Conservation (phyloP, 1,140 invertebrate species). For the Sminthurides bifidus region DNA sequence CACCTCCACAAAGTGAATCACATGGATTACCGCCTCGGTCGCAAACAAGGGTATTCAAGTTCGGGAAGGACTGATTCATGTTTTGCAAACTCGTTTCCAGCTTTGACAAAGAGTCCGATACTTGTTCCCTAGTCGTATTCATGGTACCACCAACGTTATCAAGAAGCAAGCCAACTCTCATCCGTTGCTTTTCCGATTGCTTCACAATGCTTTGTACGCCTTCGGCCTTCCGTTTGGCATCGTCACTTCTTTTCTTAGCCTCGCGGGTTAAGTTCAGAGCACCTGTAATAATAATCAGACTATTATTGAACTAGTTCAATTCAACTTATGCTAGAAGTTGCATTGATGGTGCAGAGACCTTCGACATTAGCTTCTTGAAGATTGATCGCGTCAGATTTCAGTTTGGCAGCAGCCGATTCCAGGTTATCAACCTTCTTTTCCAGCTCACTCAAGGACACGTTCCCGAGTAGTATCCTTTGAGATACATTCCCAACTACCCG, state of each 20-base stretch:
- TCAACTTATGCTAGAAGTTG: background rate
- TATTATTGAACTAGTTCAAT: background rate
- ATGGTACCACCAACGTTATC: conserved; percentile 55
- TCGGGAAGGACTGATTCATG: conserved; percentile 61
- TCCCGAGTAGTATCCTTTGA: conserved; percentile 62
- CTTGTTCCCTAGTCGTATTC: conserved; percentile 52
- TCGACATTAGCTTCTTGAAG: conserved; percentile 89
- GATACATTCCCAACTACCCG: conserved; percentile 59
- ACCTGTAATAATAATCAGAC: conserved; percentile 38
- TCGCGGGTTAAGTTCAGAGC: conserved; percentile 78
- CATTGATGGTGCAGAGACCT: conserved; percentile 45
- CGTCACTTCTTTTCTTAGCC: conserved; percentile 56
- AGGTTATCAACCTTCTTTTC: conserved; percentile 58
- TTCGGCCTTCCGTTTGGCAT: conserved; percentile 52
- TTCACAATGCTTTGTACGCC: conserved; percentile 42
- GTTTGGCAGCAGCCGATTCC: conserved; percentile 54
- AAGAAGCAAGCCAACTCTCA: conserved; percentile 66
- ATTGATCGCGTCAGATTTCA: conserved; percentile 75
- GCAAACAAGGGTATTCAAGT: conserved; percentile 77
- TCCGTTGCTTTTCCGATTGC: conserved; percentile 68
- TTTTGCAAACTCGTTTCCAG: conserved; percentile 52
- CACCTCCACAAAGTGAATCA: conserved; percentile 82
- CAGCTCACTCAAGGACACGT: conserved; percentile 61
- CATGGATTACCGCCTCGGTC: conserved; percentile 73
- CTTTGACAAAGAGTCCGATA: conserved; percentile 47